phyloP scores from a whole-genome alignment of 1,140 invertebrate species.

The Panulirus ornatus region DNA sequence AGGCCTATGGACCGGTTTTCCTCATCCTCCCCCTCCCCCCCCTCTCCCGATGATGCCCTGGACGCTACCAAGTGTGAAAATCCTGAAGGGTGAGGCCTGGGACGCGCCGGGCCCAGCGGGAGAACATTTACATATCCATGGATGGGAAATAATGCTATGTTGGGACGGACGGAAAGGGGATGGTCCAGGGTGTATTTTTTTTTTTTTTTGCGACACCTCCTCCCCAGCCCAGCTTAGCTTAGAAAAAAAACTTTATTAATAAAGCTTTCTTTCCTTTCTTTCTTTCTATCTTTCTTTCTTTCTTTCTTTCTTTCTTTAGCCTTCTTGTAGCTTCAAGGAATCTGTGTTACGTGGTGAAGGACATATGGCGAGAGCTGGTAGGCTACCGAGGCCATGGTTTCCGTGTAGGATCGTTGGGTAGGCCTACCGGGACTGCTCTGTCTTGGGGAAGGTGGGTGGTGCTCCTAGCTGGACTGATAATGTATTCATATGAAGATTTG shows the following conservation, averaged over 20 bases:
- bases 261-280: slow-evolving; percentile 34
- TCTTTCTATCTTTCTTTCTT: no score
- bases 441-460: no score
- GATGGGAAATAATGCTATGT: slow-evolving; percentile 56
- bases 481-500: slow-evolving; percentile 61
- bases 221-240: slow-evolving; percentile 12
- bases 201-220: slow-evolving; percentile 54
- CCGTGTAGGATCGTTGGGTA: no score
- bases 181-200: not conserved
- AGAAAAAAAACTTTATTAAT: slow-evolving; percentile 17
- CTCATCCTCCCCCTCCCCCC: no score
- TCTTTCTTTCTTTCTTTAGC: no score
- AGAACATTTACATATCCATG: slow-evolving; percentile 65
- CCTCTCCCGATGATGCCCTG: slow-evolving; percentile 24
- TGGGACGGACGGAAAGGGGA: slow-evolving; percentile 16
- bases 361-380: no score
- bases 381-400: no score
- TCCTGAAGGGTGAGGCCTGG: slow-evolving; percentile 25
- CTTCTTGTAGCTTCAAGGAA: no score
- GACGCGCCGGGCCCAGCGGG: slow-evolving; percentile 28
- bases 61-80: slow-evolving; percentile 67
- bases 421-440: not conserved
- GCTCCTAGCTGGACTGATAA: slow-evolving; percentile 32
- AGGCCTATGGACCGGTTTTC: slow-evolving; percentile 55
- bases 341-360: no score